Percentiles rank a stretch among this genome's conserved stretches.
These are phyloP conservation scores for Epizoanthus scotinus DNA, from an alignment of 92 coral and sea anemone species.

Conservation along the genomic window DNA sequence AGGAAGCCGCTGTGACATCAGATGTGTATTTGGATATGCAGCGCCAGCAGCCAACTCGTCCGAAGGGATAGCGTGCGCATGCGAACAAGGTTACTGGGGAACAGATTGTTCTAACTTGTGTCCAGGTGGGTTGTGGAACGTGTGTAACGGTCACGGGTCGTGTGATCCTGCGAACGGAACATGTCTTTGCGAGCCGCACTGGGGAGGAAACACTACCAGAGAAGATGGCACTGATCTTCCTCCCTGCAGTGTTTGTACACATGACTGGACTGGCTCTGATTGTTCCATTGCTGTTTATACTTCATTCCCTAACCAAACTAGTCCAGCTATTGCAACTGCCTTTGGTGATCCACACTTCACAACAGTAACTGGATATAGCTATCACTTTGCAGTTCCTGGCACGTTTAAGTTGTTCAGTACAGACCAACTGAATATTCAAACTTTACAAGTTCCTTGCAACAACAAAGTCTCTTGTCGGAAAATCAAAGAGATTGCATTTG, in stretches of 20 bases:
- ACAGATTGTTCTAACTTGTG: constrained; percentile 51
- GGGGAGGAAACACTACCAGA: constrained; percentile 48
- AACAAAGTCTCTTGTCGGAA: constrained; percentile 50
- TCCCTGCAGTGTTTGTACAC: constrained; percentile 56
- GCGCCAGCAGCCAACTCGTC: constrained; percentile 43
- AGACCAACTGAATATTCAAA: constrained; percentile 24
- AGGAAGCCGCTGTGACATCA: constrained; percentile 48
- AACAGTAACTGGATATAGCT: constrained; percentile 46
- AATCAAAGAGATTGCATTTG: constrained; percentile 51
- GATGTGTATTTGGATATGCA: constrained; percentile 58
- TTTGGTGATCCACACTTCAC: constrained; percentile 73
- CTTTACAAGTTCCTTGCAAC: constrained; percentile 61
- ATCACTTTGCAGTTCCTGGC: constrained; percentile 64
- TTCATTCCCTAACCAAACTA: constrained; percentile 30
- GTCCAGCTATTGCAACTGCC: constrained; percentile 42
- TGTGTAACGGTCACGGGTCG: constrained; percentile 63
- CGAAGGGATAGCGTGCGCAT: constrained; percentile 39
- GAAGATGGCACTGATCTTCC: constrained; percentile 22
- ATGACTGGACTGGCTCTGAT: constrained; percentile 59
- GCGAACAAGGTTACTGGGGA: constrained; percentile 71
- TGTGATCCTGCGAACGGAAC: constrained; percentile 64
- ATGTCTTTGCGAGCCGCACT: constrained; percentile 57
- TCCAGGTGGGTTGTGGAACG: constrained; percentile 68
- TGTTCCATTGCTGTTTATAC: constrained; percentile 54
- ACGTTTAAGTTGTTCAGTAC: constrained; percentile 45